Evolutionary conservation across 2,113 vertebrate genomes (phyloP).

Genomic region (Holacanthus passer): DNA sequence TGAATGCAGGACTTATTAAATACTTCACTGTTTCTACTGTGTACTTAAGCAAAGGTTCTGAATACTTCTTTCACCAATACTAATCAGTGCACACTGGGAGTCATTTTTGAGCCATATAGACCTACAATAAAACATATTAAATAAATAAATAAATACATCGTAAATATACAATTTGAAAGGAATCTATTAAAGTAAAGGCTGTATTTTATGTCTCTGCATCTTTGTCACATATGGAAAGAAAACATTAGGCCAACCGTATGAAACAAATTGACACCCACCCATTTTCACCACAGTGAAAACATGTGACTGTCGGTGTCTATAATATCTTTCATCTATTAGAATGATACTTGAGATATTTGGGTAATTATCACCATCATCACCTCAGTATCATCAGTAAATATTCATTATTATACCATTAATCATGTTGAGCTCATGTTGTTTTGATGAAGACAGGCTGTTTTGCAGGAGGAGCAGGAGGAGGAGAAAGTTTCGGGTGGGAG

Average conservation of each 20-base stretch:
- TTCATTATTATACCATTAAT: too few relatives aligned
- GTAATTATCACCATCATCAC: too few relatives aligned
- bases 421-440: neutral
- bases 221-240: too few relatives aligned
- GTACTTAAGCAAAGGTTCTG: neutral
- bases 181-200: too few relatives aligned
- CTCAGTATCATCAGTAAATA: too few relatives aligned
- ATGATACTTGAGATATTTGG: neutral
- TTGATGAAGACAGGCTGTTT: conserved; percentile 22
- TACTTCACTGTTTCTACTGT: neutral
- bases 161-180: too few relatives aligned
- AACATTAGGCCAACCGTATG: too few relatives aligned
- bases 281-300: too few relatives aligned
- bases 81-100: neutral
- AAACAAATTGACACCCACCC: too few relatives aligned
- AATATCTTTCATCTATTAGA: neutral
- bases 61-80: neutral
- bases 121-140: neutral
- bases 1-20: neutral
- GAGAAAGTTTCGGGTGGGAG: conserved; percentile 45
- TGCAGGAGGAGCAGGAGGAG: conserved; percentile 36
- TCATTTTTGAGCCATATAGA: neutral
- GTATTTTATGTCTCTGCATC: too few relatives aligned
- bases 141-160: too few relatives aligned
- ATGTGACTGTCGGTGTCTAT: neutral